A percentile compares a stretch with the other conserved stretches of the same genome.
Conservation (phyloP, 2,113 vertebrate species). For the Bambusicola thoracicus region DNA sequence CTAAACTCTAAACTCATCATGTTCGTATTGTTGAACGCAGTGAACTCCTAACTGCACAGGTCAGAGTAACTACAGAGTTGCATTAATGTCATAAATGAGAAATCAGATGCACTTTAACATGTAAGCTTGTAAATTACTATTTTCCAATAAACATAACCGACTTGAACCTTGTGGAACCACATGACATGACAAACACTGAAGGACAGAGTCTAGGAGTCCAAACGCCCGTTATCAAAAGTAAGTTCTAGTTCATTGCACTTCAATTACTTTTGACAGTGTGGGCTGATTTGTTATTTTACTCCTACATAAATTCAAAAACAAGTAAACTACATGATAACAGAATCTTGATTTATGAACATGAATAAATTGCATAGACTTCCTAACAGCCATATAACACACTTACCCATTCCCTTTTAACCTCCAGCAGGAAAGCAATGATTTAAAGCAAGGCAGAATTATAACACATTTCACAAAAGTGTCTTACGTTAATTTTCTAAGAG, state of each 20-base stretch:
- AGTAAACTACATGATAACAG: not conserved
- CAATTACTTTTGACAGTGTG: not conserved
- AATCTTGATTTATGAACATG: not conserved
- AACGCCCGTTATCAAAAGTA: constrained; percentile 40
- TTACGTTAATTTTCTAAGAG: not conserved
- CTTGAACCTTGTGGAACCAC: not conserved
- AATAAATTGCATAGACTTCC: constrained; percentile 49
- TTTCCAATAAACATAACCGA: not conserved
- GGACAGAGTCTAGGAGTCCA: not conserved
- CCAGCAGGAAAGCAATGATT: constrained; percentile 84
- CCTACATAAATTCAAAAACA: not conserved
- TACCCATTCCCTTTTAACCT: constrained; percentile 97
- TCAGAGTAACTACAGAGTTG: not conserved
- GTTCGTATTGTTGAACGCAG: not conserved
- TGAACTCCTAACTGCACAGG: not conserved
- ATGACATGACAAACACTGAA: not conserved
- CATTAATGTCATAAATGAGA: not conserved
- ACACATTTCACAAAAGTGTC: constrained; percentile 60
- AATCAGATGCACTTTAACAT: not conserved
- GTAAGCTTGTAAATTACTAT: not conserved
- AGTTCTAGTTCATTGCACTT: not conserved
- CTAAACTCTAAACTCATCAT: not conserved
- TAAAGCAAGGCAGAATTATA: constrained; percentile 81
- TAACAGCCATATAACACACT: constrained; percentile 75
- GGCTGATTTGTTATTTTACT: not conserved